phyloP scores from a whole-genome alignment of 2,113 vertebrate species.

The Monopterus albus region DNA sequence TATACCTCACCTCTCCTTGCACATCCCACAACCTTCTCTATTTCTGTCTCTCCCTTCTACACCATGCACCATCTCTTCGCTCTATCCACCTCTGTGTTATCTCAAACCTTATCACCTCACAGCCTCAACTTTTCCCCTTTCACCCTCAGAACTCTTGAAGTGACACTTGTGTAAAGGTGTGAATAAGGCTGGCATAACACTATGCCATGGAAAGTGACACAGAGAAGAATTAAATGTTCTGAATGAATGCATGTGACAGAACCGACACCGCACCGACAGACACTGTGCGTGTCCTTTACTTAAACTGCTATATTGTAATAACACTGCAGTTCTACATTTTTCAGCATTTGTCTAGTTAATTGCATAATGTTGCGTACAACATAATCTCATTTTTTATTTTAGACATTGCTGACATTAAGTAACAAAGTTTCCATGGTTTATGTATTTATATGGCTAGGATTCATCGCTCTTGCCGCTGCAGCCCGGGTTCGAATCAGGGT shows the following conservation, averaged over 20 bases:
- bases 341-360: no score
- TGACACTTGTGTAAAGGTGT: constrained; percentile 23
- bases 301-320: no score
- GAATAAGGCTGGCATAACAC: constrained; percentile 1
- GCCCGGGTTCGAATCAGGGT: no score
- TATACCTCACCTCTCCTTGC: constrained; percentile 29
- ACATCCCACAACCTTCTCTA: constrained; percentile 25
- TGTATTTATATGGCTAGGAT: no score
- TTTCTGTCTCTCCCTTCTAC: constrained; percentile 30
- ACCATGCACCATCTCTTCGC: not conserved
- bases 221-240: constrained; percentile 1
- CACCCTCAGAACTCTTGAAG: constrained; percentile 17
- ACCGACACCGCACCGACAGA: no score
- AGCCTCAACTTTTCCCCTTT: not conserved
- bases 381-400: no score
- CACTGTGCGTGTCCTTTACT: no score
- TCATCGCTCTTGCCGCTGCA: no score
- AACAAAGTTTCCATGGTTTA: no score
- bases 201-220: not conserved
- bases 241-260: not conserved
- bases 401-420: no score
- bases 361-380: not conserved
- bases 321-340: no score
- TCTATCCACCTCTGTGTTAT: constrained; percentile 22
- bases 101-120: constrained; percentile 19